phyloP scores from a whole-genome alignment of 2,797 vertebrate species.

The Pseudocheirus occidentalis region DNA sequence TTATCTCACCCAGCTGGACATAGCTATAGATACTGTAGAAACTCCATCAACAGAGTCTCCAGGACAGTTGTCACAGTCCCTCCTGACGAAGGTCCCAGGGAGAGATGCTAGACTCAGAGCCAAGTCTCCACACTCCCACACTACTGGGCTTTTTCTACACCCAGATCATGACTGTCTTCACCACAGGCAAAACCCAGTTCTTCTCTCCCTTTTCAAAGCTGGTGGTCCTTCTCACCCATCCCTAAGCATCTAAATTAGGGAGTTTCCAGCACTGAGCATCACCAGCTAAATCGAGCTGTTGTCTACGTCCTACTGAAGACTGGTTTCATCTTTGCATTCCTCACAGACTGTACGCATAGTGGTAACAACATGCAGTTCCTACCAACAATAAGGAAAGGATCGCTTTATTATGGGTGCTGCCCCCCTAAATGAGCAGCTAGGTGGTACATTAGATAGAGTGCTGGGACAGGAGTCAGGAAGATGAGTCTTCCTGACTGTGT shows the following conservation, averaged over 20 bases:
- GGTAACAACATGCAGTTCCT: neutral
- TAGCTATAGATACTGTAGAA: neutral
- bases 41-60: neutral
- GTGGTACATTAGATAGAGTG: neutral
- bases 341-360: neutral
- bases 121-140: neutral
- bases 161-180: neutral
- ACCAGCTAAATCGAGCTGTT: neutral
- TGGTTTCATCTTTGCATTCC: neutral
- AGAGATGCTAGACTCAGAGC: neutral
- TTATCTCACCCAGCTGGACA: neutral
- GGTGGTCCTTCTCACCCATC: neutral
- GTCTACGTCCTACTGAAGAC: neutral
- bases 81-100: neutral
- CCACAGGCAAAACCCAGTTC: neutral
- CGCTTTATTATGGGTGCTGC: neutral
- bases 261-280: neutral
- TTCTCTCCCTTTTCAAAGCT: neutral
- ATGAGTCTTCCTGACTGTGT: neutral
- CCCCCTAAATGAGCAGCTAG: neutral
- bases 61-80: neutral
- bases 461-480: neutral
- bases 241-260: neutral
- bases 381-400: neutral
- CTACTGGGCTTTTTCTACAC: neutral